Evolutionary conservation across 1,140 invertebrate genomes (phyloP).

Genomic region (Chlorops oryzae): DNA sequence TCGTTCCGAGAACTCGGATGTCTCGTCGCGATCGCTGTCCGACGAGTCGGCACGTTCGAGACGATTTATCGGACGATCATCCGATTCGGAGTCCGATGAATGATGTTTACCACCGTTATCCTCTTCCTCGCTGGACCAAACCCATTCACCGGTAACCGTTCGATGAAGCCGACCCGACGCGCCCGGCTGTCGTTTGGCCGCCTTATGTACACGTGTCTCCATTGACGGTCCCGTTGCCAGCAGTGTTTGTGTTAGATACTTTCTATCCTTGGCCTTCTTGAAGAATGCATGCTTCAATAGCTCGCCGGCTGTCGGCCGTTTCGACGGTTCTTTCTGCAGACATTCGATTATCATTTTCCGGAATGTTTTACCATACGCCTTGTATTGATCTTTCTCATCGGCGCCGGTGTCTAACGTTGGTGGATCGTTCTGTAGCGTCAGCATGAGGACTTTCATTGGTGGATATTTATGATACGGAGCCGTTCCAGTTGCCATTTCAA

Average conservation of each 20-base stretch:
- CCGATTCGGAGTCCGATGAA: constrained; percentile 44
- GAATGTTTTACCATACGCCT: constrained; percentile 95
- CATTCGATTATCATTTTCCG: constrained; percentile 93
- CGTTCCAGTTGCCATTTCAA: constrained; percentile 97
- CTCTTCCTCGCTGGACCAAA: constrained; percentile 84
- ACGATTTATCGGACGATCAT: constrained; percentile 54
- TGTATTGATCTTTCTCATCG: constrained; percentile 96
- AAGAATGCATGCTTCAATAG: constrained; percentile 98
- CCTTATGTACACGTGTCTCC: constrained; percentile 84
- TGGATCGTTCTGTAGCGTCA: constrained; percentile 97
- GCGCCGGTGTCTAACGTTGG: constrained; percentile 90
- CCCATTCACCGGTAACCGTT: constrained; percentile 95
- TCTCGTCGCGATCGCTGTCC: constrained; percentile 52
- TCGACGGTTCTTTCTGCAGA: constrained; percentile 89
- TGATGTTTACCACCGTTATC: constrained; percentile 48
- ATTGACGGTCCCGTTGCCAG: constrained; percentile 80
- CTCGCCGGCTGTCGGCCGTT: constrained; percentile 94
- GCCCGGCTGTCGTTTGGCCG: constrained; percentile 77
- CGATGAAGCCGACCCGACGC: constrained; percentile 86
- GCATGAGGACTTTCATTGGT: constrained; percentile 98
- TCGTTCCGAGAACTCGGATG: constrained; percentile 27
- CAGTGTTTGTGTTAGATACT: constrained; percentile 86
- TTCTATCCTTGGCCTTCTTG: constrained; percentile 97
- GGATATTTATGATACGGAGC: constrained; percentile 99
- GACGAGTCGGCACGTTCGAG: constrained; percentile 53